Evolutionary conservation across 2,888 invertebrate genomes (phyloP), one percentile per base, ranked within the genome.

Genomic region (Cheilosia urbana): DNA sequence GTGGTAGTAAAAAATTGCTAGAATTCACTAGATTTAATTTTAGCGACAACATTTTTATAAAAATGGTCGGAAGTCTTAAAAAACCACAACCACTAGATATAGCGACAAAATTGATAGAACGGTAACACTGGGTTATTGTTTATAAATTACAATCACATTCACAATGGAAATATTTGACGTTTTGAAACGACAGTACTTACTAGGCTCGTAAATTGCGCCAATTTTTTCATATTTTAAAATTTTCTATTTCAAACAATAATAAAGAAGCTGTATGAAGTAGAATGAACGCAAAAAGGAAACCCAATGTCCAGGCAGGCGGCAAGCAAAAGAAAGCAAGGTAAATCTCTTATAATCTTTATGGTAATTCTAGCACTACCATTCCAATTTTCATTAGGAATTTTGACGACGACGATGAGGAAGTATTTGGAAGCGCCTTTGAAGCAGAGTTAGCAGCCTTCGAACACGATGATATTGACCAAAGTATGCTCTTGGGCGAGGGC

Each of bases 381-480:
- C 57, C 27, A 45, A 37, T 13, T 1, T 57, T 0, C 69, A n/a
- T 21, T 53, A 91, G 91, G 65, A 90, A 89, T 30, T 89, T 87
- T 13, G 93, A 93, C 17, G 93, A 93, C 17, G 93, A 95, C 45
- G 95, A 95, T 55, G 95, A 95, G 37, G 94, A 94, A 73, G 94
- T 94, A 87, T 92, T 93, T 82, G 93, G 93, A 30, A 85, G 83
- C 42, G 87, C 89, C 4, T 89, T 90, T 30, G 90, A 91, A 24
- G 87, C 87, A 17, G 87, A 82, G 45, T 92, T 96, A 75, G 88
- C 87, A 7, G 87, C 87, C 2, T 78, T 87, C 63, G 95, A 95
- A 85, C 93, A 92, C n/a, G 91, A 92, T 79, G 95, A 93, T 63
- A 91, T 94, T 88, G 93, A 93, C 80, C 92, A 92, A 75, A 92